phyloP scores from a whole-genome alignment of 2,888 invertebrate genomes.

The Tholera decimalis region DNA sequence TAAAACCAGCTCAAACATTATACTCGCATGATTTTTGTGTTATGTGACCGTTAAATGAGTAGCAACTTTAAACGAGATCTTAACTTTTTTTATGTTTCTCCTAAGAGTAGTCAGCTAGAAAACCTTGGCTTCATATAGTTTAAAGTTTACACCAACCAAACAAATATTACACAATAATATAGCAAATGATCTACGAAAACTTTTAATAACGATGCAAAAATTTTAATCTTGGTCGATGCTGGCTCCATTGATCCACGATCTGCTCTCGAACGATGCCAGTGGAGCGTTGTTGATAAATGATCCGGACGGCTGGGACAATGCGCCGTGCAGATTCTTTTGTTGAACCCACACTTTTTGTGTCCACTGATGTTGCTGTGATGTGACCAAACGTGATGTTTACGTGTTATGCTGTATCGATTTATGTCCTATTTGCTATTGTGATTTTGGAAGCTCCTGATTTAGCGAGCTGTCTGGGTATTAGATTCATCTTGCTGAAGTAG shows the following conservation, averaged over 20 bases:
- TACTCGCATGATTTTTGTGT: no score
- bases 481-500: no score
- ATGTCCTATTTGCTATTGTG: conserved; percentile 35
- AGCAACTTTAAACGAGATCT: no score
- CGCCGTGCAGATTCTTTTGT: conserved; percentile 90
- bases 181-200: background rate
- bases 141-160: no score
- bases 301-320: conserved; percentile 82
- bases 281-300: conserved; percentile 90
- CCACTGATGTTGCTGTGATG: conserved; percentile 83
- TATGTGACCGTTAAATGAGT: no score
- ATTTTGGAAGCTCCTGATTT: conserved; percentile 17
- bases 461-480: background rate
- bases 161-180: no score
- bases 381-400: conserved; percentile 78
- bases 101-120: no score
- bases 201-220: conserved; percentile 74
- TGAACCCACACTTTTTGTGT: conserved; percentile 86
- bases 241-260: conserved; percentile 84
- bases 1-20: no score
- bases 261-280: conserved; percentile 85
- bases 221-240: conserved; percentile 80
- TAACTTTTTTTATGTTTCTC: no score
- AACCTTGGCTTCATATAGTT: no score
- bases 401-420: conserved; percentile 71